Evolutionary conservation across 2,888 invertebrate genomes (phyloP).

Genomic region (Cephus runcator): DNA sequence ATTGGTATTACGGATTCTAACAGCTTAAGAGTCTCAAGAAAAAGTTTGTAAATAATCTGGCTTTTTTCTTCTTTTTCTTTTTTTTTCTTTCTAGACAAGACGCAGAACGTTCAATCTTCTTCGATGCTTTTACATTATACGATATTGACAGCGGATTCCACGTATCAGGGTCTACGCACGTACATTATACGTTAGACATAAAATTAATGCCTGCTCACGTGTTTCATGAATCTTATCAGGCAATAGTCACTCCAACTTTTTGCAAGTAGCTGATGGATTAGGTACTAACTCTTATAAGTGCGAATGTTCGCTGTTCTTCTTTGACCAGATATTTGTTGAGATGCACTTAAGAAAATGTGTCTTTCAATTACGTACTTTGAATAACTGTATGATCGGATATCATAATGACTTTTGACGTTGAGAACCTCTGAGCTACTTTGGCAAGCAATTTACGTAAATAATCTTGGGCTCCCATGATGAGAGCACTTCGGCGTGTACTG

Average conservation of each 20-base stretch:
- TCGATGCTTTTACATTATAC: background rate
- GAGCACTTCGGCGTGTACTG: background rate
- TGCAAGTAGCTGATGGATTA: background rate
- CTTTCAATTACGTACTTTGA: background rate
- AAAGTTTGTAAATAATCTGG: background rate
- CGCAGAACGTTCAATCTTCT: background rate
- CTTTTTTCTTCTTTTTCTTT: background rate
- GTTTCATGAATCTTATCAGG: constrained; percentile 2
- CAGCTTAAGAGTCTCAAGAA: background rate
- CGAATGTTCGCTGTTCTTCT: background rate
- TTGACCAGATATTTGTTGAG: background rate
- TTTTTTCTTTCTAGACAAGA: background rate
- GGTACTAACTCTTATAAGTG: background rate
- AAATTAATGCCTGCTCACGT: background rate
- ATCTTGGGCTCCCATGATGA: constrained; percentile 6
- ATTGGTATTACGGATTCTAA: background rate
- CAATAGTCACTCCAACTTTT: background rate
- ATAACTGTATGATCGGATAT: background rate
- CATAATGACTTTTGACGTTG: background rate
- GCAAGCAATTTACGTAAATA: constrained; percentile 19
- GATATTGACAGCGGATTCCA: constrained; percentile 1
- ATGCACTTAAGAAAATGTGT: background rate
- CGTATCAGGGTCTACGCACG: background rate
- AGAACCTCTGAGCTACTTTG: constrained; percentile 6
- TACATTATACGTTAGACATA: background rate